These are phyloP conservation scores for Syritta pipiens DNA, from an alignment of 2,888 invertebrate genomes.

Conservation along the genomic window DNA sequence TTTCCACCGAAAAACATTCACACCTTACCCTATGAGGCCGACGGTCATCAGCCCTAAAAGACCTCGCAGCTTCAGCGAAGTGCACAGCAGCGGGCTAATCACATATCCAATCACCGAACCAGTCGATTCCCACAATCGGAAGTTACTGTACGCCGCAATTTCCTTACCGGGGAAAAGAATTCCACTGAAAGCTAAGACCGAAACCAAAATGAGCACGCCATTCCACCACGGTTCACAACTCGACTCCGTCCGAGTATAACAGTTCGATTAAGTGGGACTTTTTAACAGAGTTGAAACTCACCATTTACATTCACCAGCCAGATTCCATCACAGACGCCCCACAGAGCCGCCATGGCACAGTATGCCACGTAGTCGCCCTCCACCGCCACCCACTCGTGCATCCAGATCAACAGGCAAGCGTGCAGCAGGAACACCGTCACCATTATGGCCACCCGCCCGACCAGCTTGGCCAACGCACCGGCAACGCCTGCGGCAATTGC, in stretches of 20 bases:
- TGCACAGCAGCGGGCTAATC: constrained; percentile 88
- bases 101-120: constrained; percentile 93
- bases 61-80: constrained; percentile 85
- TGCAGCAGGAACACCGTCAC: constrained; percentile 87
- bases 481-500: constrained; percentile 91
- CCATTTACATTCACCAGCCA: constrained; percentile 96
- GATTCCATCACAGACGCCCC: constrained; percentile 94
- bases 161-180: constrained; percentile 91
- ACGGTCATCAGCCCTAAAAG: constrained; percentile 84
- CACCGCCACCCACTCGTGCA: constrained; percentile 87
- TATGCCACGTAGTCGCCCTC: constrained; percentile 85
- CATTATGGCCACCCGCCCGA: constrained; percentile 89
- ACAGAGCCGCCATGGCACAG: constrained; percentile 89
- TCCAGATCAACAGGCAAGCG: constrained; percentile 83
- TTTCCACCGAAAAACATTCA: not conserved
- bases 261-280: not conserved
- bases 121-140: constrained; percentile 93
- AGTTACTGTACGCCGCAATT: constrained; percentile 95
- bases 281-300: constrained; percentile 78
- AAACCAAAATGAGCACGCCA: not conserved
- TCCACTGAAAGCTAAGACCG: constrained; percentile 89
- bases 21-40: constrained; percentile 87
- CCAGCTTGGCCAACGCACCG: constrained; percentile 87
- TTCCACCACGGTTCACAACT: not conserved
- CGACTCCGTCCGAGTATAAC: not conserved